Evolutionary conservation across 2,113 vertebrate species (phyloP), one percentile per base, ranked within the genome.

Genomic region (Aptenodytes forsteri): DNA sequence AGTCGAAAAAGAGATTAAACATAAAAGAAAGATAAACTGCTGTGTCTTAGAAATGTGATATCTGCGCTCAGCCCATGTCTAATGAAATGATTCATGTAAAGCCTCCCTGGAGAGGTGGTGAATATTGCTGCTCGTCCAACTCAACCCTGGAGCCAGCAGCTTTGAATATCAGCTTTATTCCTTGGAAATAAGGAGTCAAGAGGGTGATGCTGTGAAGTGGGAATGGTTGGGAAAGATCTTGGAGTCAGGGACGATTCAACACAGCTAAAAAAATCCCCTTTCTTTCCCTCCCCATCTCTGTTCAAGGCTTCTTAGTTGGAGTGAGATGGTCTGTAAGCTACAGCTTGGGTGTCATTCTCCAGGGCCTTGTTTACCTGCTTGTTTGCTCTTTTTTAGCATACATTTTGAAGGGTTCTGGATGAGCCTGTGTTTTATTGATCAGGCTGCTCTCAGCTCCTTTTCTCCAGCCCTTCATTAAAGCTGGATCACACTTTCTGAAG

Each of bases 401-500:
- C 18, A 19, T n/a, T 77, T 56, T 50, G 75, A 42, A 65, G 67
- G 27, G 36, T 72, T 87, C 38, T 49, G 49, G 16, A 12, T n/a
- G 21, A 79, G 49, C 8, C 16, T 34, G 13, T 69, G 69, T 71
- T 96, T 76, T 87, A 86, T 38, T 65, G 87, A 89, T 66, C 87
- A 26, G 11, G n/a, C 65, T 55, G 23, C 80, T 95, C 93, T 70
- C 50, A 93, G 42, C 84, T 87, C 42, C 80, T 80, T 44, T 75
- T 54, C 78, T 90, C 50, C 87, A 95, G 84, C 26, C 81, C 34
- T 76, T 94, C 71, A 42, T 96, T 79, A 93, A 75, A 85, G n/a
- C n/a, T 32, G 29, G 67, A 76, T 96, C 75, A 46, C 73, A n/a
- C 47, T 40, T 81, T 62, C 85, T 77, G 55, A 89, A 78, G 47